Evolutionary conservation across 1,140 invertebrate species (phyloP), one percentile per base, ranked within the genome.

Genomic region (Bombus terrestris): DNA sequence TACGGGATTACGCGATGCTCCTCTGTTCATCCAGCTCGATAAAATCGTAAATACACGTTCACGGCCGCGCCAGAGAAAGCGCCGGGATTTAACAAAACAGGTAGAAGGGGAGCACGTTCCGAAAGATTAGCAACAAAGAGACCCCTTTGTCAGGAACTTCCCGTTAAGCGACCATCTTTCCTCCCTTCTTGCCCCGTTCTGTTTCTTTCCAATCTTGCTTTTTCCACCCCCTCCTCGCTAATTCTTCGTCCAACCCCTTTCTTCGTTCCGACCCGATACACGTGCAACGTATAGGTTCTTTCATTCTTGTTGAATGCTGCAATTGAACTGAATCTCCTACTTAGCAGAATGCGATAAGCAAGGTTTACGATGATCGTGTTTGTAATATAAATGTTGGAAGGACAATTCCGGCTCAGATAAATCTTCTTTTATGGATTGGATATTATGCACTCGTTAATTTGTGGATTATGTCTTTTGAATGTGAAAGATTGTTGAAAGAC

Each of bases 81-180:
- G 35, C 35, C 1, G 6, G 62, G 77, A 22, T 39, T 68, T 66
- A 79, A 68, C 77, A 35, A 13, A 68, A 64, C n/a, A n/a, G 2
- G 41, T 39, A 25, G 28, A 25, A n/a, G n/a, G 39, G 41, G 59
- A 35, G 76, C 25, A 43, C 62, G 43, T 66, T 78, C 37, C 76
- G 77, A 68, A 79, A 79, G 77, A 79, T 79, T 79, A 79, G 77
- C 77, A 43, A 68, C 77, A 68, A 79, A 66, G 62, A 79, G 62
- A 39, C 53, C 53, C 75, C 57, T 77, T 77, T 77, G 75, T 77
- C 75, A 77, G 35, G 28, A 62, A 77, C 75, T 59, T 77, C 75
- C 73, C 35, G 32, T n/a, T 59, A 62, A 59, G 15, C 75, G 75
- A 77, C 53, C 37, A 62, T 37, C n/a, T 77, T 62, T 32, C 41